Conservation (phyloP, 2,113 vertebrate species). For the Mobula birostris region DNA sequence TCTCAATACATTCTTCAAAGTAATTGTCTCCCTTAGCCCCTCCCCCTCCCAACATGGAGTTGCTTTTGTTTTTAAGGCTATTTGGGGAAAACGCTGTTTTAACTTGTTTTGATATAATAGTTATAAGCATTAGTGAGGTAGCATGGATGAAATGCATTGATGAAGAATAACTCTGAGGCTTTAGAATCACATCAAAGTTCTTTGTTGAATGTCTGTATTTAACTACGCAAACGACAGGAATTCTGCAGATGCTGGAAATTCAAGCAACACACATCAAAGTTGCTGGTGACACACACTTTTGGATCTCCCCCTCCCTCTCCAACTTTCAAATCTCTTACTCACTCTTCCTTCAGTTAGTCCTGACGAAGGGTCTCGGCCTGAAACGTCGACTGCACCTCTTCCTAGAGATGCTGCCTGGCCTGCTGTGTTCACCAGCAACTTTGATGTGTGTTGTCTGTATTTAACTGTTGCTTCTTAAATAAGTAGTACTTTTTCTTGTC, state of each 20-base stretch:
- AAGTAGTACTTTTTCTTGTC: neutral
- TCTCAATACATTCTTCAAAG: slow-evolving; percentile 13
- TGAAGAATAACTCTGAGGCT: neutral
- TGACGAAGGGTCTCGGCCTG: too few species aligned
- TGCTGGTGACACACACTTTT: too few species aligned
- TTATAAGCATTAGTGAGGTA: neutral
- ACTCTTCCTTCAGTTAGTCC: too few species aligned
- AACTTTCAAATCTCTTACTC: too few species aligned
- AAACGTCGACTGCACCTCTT: too few species aligned
- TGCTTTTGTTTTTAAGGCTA: neutral
- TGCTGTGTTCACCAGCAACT: too few species aligned
- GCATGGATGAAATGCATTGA: neutral
- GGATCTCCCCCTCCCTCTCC: too few species aligned
- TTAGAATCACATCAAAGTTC: neutral
- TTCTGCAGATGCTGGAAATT: too few species aligned
- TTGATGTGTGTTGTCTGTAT: too few species aligned
- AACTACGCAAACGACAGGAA: too few species aligned
- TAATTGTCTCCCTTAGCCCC: neutral
- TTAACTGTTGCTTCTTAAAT: neutral
- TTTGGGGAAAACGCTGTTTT: neutral
- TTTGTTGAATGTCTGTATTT: neutral
- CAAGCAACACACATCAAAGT: too few species aligned
- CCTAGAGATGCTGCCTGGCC: too few species aligned
- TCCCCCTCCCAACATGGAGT: neutral
- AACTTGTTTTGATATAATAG: slow-evolving; percentile 17